A percentile compares a stretch with the other conserved stretches of the same genome.
Conservation (phyloP, 2,113 vertebrate species). For the Pteronura brasiliensis region DNA sequence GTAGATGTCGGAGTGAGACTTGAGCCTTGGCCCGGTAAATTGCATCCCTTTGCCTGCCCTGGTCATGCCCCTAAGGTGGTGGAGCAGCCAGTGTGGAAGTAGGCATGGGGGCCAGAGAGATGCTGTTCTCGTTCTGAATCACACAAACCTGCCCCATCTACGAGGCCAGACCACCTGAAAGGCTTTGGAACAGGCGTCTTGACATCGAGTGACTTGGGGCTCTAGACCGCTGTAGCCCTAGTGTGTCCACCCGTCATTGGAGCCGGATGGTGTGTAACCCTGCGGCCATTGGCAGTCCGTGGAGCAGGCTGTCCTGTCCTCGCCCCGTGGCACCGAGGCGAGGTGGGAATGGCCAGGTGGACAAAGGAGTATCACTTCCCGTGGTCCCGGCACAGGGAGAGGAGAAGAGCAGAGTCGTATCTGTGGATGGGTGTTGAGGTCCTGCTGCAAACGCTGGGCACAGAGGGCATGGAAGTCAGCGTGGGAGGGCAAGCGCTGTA, state of each 20-base stretch:
- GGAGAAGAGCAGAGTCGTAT: not conserved
- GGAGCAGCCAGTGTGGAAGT: not conserved
- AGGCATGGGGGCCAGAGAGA: not conserved
- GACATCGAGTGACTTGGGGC: not conserved
- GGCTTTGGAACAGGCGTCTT: not conserved
- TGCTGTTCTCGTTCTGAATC: not conserved
- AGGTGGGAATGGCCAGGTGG: not conserved
- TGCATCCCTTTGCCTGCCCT: not conserved
- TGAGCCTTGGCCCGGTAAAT: not conserved
- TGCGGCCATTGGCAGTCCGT: not conserved
- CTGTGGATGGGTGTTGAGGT: not conserved
- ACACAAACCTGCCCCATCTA: too few species aligned
- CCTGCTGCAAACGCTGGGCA: not conserved
- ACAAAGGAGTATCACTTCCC: not conserved
- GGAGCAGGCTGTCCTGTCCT: not conserved
- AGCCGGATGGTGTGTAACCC: not conserved
- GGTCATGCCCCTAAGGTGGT: not conserved
- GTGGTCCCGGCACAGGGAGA: not conserved
- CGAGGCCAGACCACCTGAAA: not conserved
- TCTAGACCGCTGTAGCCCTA: not conserved
- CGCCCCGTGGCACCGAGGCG: rapidly evolving
- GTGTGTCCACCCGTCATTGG: not conserved
- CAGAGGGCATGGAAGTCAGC: not conserved
- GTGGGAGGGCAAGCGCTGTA: not conserved
- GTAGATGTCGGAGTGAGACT: not conserved